Evolutionary conservation across 2,888 invertebrate genomes (phyloP).

Genomic region (Sussaba pulchella): DNA sequence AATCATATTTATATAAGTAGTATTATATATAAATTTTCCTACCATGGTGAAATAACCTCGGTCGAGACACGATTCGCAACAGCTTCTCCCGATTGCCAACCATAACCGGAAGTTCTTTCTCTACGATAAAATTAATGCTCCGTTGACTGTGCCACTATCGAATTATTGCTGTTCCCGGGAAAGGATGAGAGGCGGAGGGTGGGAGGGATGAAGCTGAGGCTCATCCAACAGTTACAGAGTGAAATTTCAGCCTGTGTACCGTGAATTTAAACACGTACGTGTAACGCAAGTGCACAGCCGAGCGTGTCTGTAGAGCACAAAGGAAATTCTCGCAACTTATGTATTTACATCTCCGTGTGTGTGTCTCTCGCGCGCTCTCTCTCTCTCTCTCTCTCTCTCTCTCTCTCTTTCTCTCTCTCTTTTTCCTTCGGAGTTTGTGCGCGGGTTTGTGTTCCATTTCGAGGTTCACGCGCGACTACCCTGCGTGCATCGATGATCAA

Average conservation of each 20-base stretch:
- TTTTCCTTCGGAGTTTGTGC: too few species aligned
- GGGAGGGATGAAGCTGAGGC: not conserved
- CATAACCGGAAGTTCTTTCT: constrained; percentile 29
- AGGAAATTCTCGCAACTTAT: constrained; percentile 42
- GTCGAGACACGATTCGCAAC: not conserved
- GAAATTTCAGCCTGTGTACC: constrained; percentile 43
- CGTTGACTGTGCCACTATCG: constrained; percentile 27
- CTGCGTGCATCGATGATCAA: constrained; percentile 29
- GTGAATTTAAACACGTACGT: constrained; percentile 47
- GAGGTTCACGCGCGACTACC: constrained; percentile 6
- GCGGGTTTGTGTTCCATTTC: not conserved
- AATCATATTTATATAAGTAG: too few species aligned
- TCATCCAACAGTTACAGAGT: constrained; percentile 41
- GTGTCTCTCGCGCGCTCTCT: not conserved
- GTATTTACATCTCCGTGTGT: not conserved
- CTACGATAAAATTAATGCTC: constrained; percentile 45
- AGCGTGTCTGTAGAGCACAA: constrained; percentile 32
- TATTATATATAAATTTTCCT: too few species aligned
- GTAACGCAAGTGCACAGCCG: constrained; percentile 25
- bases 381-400: not conserved
- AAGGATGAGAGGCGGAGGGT: constrained; percentile 4
- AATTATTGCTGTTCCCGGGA: constrained; percentile 43
- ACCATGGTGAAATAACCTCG: too few species aligned
- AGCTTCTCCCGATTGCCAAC: not conserved
- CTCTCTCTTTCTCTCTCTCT: not conserved